Percentiles rank a stretch among this genome's conserved stretches.
Conservation (phyloP, 2,797 vertebrate species). For the Naso thynnoides region DNA sequence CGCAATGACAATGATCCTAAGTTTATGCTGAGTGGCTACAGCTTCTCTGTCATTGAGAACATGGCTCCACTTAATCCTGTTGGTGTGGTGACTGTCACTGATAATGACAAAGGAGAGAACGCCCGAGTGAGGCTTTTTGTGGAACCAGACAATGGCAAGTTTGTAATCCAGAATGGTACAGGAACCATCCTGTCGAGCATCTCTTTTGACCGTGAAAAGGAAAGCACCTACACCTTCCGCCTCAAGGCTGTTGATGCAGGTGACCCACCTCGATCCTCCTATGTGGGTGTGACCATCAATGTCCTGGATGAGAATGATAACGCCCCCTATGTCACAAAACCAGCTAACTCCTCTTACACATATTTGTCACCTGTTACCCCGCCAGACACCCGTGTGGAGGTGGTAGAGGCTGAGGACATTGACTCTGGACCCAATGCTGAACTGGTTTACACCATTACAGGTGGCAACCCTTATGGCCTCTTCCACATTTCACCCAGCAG, state of each 20-base stretch:
- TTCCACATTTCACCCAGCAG: constrained; percentile 92
- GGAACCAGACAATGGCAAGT: constrained; percentile 96
- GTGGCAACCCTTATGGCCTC: constrained; percentile 95
- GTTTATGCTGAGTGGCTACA: constrained; percentile 96
- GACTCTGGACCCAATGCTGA: constrained; percentile 93
- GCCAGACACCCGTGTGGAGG: constrained; percentile 90
- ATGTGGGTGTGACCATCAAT: constrained; percentile 96
- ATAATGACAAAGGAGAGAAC: constrained; percentile 94
- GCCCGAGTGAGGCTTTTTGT: constrained; percentile 90
- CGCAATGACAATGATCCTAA: constrained; percentile 99
- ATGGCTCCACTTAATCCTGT: constrained; percentile 95
- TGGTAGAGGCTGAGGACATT: constrained; percentile 95
- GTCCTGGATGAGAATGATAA: constrained; percentile 98
- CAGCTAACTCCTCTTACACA: constrained; percentile 95
- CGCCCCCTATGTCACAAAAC: constrained; percentile 94
- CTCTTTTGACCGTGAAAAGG: constrained; percentile 97
- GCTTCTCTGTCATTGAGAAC: constrained; percentile 97
- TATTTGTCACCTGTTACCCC: constrained; percentile 89
- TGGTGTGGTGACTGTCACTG: constrained; percentile 96
- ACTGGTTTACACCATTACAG: constrained; percentile 91
- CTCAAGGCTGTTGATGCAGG: constrained; percentile 94
- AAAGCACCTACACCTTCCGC: constrained; percentile 96
- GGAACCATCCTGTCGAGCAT: constrained; percentile 97
- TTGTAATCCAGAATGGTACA: constrained; percentile 96
- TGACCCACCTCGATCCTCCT: constrained; percentile 93